These are phyloP conservation scores for Sinocyclocheilus anophthalmus DNA, from an alignment of 2,113 vertebrate genomes.

Conservation along the genomic window DNA sequence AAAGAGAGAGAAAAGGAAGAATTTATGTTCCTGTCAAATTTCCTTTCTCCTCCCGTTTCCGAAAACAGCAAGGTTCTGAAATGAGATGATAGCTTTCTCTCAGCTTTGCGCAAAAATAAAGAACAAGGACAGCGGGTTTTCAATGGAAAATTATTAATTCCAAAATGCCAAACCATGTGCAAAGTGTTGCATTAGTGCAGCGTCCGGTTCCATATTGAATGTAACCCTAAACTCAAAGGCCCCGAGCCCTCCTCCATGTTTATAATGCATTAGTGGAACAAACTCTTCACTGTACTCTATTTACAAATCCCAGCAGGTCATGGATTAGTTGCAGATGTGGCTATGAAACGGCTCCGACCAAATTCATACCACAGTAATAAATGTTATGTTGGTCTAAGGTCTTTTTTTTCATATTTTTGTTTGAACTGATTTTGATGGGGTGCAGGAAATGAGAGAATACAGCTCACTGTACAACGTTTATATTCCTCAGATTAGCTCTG, in stretches of 20 bases:
- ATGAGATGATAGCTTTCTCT: constrained; percentile 22
- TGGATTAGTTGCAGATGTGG: constrained; percentile 90
- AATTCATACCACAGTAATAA: constrained; percentile 91
- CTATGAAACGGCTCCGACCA: constrained; percentile 80
- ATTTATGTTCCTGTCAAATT: constrained; percentile 51
- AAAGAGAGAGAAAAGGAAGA: constrained; percentile 9
- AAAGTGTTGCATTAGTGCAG: constrained; percentile 72
- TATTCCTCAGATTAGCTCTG: constrained; percentile 70
- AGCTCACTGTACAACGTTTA: constrained; percentile 78
- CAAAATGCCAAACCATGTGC: constrained; percentile 71
- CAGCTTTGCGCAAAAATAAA: constrained; percentile 39
- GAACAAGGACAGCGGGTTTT: constrained; percentile 63
- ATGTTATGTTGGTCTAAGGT: constrained; percentile 78
- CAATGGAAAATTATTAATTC: constrained; percentile 71
- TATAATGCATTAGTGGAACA: constrained; percentile 78
- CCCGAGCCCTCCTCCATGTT: constrained; percentile 66
- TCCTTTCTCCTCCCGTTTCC: constrained; percentile 26
- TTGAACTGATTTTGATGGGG: constrained; percentile 91
- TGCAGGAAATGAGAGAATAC: constrained; percentile 85
- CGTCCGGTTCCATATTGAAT: constrained; percentile 68
- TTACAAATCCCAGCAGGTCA: constrained; percentile 73
- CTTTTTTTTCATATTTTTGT: constrained; percentile 74
- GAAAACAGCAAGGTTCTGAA: constrained; percentile 39
- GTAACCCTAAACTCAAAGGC: constrained; percentile 75
- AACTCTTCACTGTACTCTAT: constrained; percentile 75